phyloP scores from a whole-genome alignment of 2,113 vertebrate species.

The Myrmecobius fasciatus region DNA sequence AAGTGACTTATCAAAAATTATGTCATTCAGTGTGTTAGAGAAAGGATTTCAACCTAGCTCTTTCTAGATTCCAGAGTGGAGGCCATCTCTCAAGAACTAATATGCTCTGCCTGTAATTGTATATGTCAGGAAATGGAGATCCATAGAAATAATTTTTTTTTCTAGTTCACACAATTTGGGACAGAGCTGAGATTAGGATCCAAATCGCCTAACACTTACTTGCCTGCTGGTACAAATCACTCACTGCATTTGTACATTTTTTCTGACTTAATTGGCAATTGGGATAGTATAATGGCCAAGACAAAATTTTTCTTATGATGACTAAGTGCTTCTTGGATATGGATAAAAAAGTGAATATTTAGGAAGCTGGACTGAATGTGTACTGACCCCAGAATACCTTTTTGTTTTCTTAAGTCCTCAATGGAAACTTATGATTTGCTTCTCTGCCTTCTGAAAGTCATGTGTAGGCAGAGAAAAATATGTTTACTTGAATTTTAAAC shows the following conservation, averaged over 20 bases:
- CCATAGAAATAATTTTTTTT: neutral
- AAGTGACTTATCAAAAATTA: neutral
- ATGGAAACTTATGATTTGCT: neutral
- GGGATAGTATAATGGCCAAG: neutral
- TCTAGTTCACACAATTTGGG: neutral
- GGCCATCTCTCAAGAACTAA: neutral
- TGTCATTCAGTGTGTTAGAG: neutral
- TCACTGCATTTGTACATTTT: neutral
- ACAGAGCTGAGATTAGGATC: neutral
- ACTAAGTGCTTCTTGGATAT: neutral
- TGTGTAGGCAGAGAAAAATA: neutral
- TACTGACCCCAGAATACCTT: neutral
- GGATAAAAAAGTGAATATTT: neutral
- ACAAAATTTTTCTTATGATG: neutral
- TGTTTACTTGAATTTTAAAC: neutral
- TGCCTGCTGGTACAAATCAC: neutral
- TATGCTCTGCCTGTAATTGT: neutral
- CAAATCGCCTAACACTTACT: neutral
- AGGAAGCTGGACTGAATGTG: neutral
- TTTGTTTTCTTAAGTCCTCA: neutral
- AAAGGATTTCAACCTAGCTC: neutral
- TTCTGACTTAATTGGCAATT: neutral
- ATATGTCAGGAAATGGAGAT: neutral
- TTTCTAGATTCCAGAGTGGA: neutral
- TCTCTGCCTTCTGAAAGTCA: neutral